Conservation (phyloP, 2,888 invertebrate genomes). For the Germaria angustata region DNA sequence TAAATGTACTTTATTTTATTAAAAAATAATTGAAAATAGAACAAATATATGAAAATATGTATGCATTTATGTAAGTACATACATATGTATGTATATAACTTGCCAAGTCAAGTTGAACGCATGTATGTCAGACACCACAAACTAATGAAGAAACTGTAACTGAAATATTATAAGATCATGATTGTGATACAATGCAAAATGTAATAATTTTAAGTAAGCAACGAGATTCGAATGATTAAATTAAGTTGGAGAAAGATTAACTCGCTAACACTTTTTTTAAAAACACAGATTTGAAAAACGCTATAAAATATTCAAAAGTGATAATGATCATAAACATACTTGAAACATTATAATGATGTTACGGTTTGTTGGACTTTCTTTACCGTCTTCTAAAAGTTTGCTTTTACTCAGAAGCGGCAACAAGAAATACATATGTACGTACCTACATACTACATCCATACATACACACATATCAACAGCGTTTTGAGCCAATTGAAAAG, state of each 20-base stretch:
- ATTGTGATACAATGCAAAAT: constrained; percentile 25
- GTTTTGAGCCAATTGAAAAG: constrained; percentile 41
- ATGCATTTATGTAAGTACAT: too few species aligned
- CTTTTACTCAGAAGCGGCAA: constrained; percentile 41
- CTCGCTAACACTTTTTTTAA: not conserved
- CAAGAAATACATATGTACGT: too few species aligned
- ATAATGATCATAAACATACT: constrained; percentile 16
- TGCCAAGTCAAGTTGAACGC: constrained; percentile 39
- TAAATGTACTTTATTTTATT: too few species aligned
- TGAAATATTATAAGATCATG: constrained; percentile 19
- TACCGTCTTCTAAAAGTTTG: not conserved
- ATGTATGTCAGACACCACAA: constrained; percentile 16
- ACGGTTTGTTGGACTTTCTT: constrained; percentile 27
- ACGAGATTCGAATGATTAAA: not conserved
- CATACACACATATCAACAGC: not conserved
- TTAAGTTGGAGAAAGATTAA: not conserved
- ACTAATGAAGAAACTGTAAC: constrained; percentile 30
- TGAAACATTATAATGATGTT: constrained; percentile 35
- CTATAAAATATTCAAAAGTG: constrained; percentile 20
- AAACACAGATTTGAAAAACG: constrained; percentile 20
- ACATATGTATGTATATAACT: constrained; percentile 1
- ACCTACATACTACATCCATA: too few species aligned
- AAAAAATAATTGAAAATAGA: too few species aligned
- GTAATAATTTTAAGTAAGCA: not conserved
- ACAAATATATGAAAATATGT: too few species aligned